Conservation (phyloP, 2,797 vertebrate genomes). For the Cossypha heuglini region DNA sequence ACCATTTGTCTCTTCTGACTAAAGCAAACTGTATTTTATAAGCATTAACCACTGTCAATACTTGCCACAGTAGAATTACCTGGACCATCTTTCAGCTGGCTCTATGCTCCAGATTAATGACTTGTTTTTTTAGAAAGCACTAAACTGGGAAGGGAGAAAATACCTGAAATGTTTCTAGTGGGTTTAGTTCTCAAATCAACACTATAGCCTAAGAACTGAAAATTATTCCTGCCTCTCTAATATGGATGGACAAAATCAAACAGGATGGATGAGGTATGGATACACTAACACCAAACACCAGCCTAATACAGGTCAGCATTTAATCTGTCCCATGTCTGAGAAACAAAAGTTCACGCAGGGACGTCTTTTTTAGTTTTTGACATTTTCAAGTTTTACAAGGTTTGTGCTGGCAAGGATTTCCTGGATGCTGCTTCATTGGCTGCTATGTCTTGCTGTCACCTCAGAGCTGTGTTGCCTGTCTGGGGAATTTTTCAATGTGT, state of each 20-base stretch:
- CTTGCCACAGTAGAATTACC: neutral
- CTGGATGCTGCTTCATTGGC: no score
- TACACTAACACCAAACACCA: neutral
- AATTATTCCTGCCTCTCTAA: neutral
- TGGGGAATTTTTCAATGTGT: no score
- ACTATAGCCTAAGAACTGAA: neutral
- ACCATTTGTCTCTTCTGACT: conserved; percentile 47
- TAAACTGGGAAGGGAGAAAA: neutral
- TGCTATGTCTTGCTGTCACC: no score
- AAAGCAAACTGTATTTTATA: conserved; percentile 40
- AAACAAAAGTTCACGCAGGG: neutral
- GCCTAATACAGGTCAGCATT: neutral
- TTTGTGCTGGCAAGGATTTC: no score
- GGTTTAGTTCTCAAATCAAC: neutral
- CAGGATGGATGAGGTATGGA: fast-evolving
- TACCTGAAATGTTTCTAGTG: neutral
- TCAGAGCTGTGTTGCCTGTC: no score
- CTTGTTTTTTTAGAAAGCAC: neutral
- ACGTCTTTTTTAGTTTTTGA: no score
- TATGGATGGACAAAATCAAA: neutral
- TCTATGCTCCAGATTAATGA: neutral
- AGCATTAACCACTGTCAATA: conserved; percentile 32
- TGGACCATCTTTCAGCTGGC: neutral
- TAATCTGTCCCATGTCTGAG: neutral
- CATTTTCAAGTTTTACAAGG: no score